These are phyloP conservation scores for Ischnus inquisitorius DNA, from an alignment of 2,888 invertebrate species.

Conservation along the genomic window DNA sequence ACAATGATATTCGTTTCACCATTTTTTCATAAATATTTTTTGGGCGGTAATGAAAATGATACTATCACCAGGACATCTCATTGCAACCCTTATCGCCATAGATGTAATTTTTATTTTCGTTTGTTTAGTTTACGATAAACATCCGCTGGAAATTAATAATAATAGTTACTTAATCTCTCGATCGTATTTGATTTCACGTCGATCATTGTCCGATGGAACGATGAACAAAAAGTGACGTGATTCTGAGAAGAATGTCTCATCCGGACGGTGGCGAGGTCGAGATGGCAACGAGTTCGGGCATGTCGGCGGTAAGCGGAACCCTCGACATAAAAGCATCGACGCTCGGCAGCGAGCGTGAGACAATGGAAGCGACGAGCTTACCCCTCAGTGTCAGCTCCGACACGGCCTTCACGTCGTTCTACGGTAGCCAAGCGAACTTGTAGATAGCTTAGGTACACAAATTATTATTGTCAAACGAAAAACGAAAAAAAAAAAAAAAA, in stretches of 20 bases:
- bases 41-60: constrained; percentile 26
- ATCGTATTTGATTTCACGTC: constrained; percentile 13
- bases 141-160: no score
- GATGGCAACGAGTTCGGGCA: constrained; percentile 82
- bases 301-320: constrained; percentile 83
- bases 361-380: constrained; percentile 83
- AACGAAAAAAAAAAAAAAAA: background rate
- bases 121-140: background rate
- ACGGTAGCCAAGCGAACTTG: constrained; percentile 86
- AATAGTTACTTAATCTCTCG: no score
- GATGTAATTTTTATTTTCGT: constrained; percentile 22
- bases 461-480: constrained; percentile 39
- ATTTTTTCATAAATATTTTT: background rate
- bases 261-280: constrained; percentile 82
- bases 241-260: constrained; percentile 83
- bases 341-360: constrained; percentile 84
- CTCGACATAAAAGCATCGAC: constrained; percentile 86
- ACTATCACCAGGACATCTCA: constrained; percentile 12
- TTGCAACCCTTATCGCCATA: background rate
- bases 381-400: constrained; percentile 87
- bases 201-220: constrained; percentile 29
- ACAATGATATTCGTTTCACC: background rate
- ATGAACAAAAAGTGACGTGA: constrained; percentile 77
- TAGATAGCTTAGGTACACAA: constrained; percentile 58
- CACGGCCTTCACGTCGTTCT: constrained; percentile 87